Conservation (phyloP, 2,113 vertebrate species). For the Anhinga anhinga region DNA sequence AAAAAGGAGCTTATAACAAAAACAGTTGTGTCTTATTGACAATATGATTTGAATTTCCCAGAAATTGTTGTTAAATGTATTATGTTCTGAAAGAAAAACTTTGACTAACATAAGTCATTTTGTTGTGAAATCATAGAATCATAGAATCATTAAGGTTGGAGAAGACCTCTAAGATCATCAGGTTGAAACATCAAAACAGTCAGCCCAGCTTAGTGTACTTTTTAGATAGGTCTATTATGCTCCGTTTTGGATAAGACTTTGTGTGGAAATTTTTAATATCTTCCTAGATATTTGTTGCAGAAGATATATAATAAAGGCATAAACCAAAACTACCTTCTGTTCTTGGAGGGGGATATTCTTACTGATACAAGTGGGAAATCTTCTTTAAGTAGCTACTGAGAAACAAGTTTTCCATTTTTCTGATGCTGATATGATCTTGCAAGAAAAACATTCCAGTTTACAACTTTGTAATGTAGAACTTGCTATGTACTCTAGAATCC, state of each 20-base stretch:
- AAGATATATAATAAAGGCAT: neutral
- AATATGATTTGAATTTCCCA: neutral
- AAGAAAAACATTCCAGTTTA: neutral
- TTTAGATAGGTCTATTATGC: neutral
- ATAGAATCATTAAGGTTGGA: too few species aligned
- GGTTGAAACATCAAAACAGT: too few species aligned
- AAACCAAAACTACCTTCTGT: neutral
- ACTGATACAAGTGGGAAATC: neutral
- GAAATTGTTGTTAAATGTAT: neutral
- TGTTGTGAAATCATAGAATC: neutral
- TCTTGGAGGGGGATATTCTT: neutral
- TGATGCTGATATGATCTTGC: neutral
- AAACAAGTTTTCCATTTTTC: neutral
- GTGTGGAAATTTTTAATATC: neutral
- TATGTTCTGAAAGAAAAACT: neutral
- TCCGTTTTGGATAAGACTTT: neutral
- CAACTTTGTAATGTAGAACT: neutral
- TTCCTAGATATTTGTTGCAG: neutral
- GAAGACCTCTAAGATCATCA: too few species aligned
- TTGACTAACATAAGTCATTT: neutral
- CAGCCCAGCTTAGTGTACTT: neutral
- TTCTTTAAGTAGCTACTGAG: neutral
- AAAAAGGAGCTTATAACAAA: neutral
- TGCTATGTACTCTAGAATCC: neutral
- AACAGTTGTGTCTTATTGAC: neutral